These are phyloP conservation scores for Rhodinocichla rosea DNA, from an alignment of 2,113 vertebrate genomes.

Conservation along the genomic window DNA sequence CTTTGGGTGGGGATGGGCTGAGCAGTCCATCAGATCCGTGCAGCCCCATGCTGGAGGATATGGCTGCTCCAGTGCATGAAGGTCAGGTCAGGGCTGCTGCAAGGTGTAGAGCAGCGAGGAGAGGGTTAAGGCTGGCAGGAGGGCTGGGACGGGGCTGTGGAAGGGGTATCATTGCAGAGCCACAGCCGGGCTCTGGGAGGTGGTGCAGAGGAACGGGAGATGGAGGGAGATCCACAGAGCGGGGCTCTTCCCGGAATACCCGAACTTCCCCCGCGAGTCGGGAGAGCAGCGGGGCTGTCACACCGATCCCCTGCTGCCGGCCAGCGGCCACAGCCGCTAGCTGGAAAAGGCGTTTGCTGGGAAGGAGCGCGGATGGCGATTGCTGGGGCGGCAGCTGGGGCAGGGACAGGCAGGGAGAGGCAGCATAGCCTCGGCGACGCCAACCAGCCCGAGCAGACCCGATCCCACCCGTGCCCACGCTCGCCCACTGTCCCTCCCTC, in stretches of 20 bases:
- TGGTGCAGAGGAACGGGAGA: not conserved
- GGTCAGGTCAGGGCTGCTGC: slow-evolving; percentile 2
- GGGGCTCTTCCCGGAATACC: not conserved
- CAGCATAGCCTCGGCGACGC: not conserved
- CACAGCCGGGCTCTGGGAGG: not conserved
- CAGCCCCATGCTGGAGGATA: not conserved
- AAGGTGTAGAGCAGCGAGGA: not conserved
- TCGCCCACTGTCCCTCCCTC: not conserved
- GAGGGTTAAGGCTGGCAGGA: not conserved
- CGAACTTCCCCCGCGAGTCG: accelerated
- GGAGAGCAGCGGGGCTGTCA: not conserved
- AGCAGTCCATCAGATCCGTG: not conserved
- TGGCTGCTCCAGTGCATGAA: not conserved
- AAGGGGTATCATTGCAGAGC: not conserved
- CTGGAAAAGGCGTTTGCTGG: not conserved
- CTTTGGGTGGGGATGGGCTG: not conserved
- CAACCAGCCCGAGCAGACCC: not conserved
- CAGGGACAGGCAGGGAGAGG: not conserved
- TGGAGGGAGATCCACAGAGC: not conserved
- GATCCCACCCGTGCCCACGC: not conserved
- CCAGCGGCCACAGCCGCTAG: not conserved
- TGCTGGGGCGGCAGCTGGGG: not conserved
- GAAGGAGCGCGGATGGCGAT: not conserved
- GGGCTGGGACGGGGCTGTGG: not conserved
- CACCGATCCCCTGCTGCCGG: not conserved